Evolutionary conservation across 2,888 invertebrate species (phyloP).

Genomic region (Epinotia ramella): DNA sequence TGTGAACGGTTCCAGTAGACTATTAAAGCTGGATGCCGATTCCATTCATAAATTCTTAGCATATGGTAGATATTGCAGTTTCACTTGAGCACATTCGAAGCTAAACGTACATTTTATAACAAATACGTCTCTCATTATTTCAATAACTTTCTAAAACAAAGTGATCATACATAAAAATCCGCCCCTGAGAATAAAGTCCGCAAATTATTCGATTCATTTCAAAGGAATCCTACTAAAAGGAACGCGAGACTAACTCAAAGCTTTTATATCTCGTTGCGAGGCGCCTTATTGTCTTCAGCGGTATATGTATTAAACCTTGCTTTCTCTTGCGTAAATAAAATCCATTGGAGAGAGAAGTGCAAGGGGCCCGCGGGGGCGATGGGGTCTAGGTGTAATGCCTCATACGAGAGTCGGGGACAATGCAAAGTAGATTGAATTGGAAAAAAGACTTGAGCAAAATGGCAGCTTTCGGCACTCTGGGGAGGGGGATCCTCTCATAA

Average conservation of each 20-base stretch:
- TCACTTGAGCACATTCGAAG: background rate
- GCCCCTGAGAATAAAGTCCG: conserved; percentile 76
- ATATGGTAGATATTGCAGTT: background rate
- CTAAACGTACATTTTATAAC: background rate
- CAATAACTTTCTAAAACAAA: conserved; percentile 65
- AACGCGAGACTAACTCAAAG: conserved; percentile 83
- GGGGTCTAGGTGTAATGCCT: conserved; percentile 81
- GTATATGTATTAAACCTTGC: conserved; percentile 84
- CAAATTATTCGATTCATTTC: conserved; percentile 85
- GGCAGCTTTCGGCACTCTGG: conserved; percentile 74
- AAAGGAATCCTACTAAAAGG: conserved; percentile 83
- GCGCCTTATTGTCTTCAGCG: conserved; percentile 83
- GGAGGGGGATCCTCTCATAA: conserved; percentile 70
- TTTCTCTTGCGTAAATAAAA: conserved; percentile 85
- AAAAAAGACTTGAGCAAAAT: conserved; percentile 80
- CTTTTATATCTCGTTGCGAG: conserved; percentile 83
- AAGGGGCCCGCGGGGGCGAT: conserved; percentile 59
- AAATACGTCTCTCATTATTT: conserved; percentile 59
- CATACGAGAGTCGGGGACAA: conserved; percentile 82
- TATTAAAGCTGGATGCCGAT: conserved; percentile 3
- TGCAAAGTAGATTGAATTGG: conserved; percentile 86
- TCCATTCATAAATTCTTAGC: background rate
- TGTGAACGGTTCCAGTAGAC: background rate
- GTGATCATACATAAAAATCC: conserved; percentile 73
- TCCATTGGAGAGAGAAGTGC: conserved; percentile 80